phyloP scores from a whole-genome alignment of 2,888 invertebrate genomes.

The Brassicogethes aeneus region DNA sequence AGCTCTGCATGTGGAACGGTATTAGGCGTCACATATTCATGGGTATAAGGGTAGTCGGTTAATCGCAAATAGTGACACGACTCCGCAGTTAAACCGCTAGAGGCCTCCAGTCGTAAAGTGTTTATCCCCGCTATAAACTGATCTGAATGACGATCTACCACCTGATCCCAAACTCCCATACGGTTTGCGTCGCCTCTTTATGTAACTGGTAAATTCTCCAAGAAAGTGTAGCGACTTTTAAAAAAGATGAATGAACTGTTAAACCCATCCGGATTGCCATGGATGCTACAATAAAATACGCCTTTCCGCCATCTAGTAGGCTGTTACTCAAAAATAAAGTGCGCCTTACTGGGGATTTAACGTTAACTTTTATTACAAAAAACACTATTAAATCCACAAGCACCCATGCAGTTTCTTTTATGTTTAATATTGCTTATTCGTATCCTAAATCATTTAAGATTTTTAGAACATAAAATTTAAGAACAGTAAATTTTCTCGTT shows the following conservation, averaged over 20 bases:
- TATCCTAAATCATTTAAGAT: too few relatives aligned
- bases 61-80: conserved; percentile 33
- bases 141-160: conserved; percentile 25
- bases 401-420: too few relatives aligned
- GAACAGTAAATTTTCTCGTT: too few relatives aligned
- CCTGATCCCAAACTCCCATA: conserved; percentile 24
- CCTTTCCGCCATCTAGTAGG: too few relatives aligned
- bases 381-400: too few relatives aligned
- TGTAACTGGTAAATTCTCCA: not conserved
- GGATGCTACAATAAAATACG: not conserved
- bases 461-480: too few relatives aligned
- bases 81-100: conserved; percentile 30
- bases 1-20: conserved; percentile 1
- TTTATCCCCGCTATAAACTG: conserved; percentile 32
- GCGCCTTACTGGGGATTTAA: too few relatives aligned
- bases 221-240: not conserved
- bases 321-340: too few relatives aligned
- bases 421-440: too few relatives aligned
- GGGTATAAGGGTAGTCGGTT: conserved; percentile 17
- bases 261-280: not conserved
- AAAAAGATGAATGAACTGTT: not conserved
- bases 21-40: conserved; percentile 4
- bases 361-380: too few relatives aligned
- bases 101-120: conserved; percentile 34
- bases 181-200: not conserved